Evolutionary conservation across 2,113 vertebrate species (phyloP), one percentile per base, ranked within the genome.

Genomic region (Suncus etruscus): DNA sequence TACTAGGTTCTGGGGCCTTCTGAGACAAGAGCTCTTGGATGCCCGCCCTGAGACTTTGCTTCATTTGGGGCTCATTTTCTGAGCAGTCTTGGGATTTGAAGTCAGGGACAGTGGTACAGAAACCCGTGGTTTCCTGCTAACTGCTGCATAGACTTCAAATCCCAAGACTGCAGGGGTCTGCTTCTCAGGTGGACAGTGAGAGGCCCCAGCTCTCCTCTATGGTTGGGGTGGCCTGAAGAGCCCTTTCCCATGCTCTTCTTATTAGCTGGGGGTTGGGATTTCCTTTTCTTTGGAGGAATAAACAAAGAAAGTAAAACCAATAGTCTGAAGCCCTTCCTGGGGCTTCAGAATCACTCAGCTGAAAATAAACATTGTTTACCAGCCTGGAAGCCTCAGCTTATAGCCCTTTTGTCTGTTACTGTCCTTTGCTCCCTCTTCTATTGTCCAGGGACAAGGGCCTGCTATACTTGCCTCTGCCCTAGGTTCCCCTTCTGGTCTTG

Each of bases 221-320:
- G 22, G 10, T 75, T 69, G 15, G 22, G 20, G 45, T 0, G 12
- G 31, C 39, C 27, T 61, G 20, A 29, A 16, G 87, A 69, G 50
- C 61, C 31, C 15, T 4, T 24, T 9, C 65, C n/a, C 39, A n/a
- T 4, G 31, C 50, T 78, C 22, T 80, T n/a, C 58, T 48, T 24
- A 32, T 86, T 66, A 50, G 77, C 85, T 73, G 22, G 47, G 24
- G 25, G 39, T 94, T 90, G 27, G 29, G 11, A 1, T 31, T 66
- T 75, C 39, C 48, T 73, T 66, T 73, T 27, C 75, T 90, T 83
- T 92, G 87, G 81, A 83, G 72, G 32, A 51, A 89, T 58, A 77
- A 29, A 75, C 65, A 72, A 58, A 54, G 90, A 69, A 80, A 86
- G 27, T 66, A 81, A 94, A 91, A 79, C 6, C 11, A 80, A 58